Percentiles rank a stretch among this genome's conserved stretches.
These are phyloP conservation scores for Grapholita molesta DNA, from an alignment of 1,140 invertebrate genomes.

Conservation along the genomic window DNA sequence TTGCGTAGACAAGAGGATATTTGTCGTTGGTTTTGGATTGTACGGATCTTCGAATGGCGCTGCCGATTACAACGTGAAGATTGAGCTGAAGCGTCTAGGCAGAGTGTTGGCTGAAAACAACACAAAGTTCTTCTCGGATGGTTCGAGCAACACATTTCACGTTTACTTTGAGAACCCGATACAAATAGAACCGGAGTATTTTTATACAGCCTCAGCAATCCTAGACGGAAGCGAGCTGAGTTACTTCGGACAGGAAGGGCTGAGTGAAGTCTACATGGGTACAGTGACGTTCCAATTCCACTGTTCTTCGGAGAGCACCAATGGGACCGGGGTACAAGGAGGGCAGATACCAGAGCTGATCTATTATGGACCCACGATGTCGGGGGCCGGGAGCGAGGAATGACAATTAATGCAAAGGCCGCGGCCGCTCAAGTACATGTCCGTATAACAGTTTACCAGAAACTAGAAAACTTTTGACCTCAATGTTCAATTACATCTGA, in stretches of 20 bases:
- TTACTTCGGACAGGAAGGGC: conserved; percentile 97
- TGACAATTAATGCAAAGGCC: conserved; percentile 54
- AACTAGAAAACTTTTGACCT: conserved; percentile 18
- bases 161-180: conserved; percentile 96
- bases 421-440: conserved; percentile 49
- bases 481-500: not conserved
- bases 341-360: conserved; percentile 96
- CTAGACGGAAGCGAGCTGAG: conserved; percentile 94
- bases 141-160: conserved; percentile 95
- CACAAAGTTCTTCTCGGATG: conserved; percentile 95
- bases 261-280: conserved; percentile 93
- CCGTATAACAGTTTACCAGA: conserved; percentile 42
- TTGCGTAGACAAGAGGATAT: conserved; percentile 94
- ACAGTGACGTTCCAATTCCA: conserved; percentile 96
- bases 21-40: conserved; percentile 94
- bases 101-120: conserved; percentile 92
- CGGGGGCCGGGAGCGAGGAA: conserved; percentile 60
- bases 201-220: conserved; percentile 94
- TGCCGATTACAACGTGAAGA: conserved; percentile 93
- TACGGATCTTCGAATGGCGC: conserved; percentile 95
- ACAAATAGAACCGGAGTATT: conserved; percentile 93
- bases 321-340: conserved; percentile 95
- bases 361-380: conserved; percentile 89
- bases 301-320: conserved; percentile 95
- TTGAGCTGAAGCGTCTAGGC: conserved; percentile 92